A percentile compares a stretch with the other conserved stretches of the same genome.
These are phyloP conservation scores for Pagetopsis macropterus DNA, from an alignment of 2,797 vertebrate genomes.

Conservation along the genomic window DNA sequence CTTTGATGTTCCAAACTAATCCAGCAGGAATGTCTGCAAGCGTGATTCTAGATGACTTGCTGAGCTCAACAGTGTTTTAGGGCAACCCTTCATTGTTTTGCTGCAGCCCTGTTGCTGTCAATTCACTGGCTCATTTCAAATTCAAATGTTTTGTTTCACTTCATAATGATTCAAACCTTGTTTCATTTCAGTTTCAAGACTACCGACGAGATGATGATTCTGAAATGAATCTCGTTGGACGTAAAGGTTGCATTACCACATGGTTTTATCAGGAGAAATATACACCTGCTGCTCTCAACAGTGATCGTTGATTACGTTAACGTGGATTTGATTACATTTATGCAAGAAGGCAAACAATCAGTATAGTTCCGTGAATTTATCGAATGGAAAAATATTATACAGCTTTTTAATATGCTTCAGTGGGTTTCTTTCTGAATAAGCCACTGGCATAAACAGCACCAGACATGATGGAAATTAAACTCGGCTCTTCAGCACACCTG, in stretches of 20 bases:
- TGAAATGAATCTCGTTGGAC: not conserved
- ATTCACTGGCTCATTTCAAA: not conserved
- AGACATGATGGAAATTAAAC: constrained; percentile 42
- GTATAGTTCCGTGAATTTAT: not conserved
- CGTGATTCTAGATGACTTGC: not conserved
- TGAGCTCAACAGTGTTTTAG: not conserved
- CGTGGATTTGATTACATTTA: constrained; percentile 3
- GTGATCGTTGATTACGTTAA: not conserved
- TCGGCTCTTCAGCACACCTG: constrained; percentile 71
- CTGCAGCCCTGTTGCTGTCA: not conserved
- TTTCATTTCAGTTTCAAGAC: not conserved
- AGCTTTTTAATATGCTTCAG: constrained; percentile 3
- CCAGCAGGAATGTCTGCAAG: not conserved
- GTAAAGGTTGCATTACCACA: not conserved
- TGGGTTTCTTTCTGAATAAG: constrained; percentile 23
- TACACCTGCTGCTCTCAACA: not conserved
- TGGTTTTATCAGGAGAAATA: constrained; percentile 3
- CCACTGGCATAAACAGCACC: constrained; percentile 16
- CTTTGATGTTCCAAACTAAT: not conserved
- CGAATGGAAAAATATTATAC: not conserved
- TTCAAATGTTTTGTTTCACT: not conserved
- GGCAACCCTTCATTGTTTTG: not conserved
- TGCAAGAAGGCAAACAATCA: not conserved
- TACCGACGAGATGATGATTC: not conserved
- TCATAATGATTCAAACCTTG: not conserved